A percentile compares a stretch with the other conserved stretches of the same genome.
Conservation (phyloP, 2,797 vertebrate genomes). For the Epinephelus coioides region DNA sequence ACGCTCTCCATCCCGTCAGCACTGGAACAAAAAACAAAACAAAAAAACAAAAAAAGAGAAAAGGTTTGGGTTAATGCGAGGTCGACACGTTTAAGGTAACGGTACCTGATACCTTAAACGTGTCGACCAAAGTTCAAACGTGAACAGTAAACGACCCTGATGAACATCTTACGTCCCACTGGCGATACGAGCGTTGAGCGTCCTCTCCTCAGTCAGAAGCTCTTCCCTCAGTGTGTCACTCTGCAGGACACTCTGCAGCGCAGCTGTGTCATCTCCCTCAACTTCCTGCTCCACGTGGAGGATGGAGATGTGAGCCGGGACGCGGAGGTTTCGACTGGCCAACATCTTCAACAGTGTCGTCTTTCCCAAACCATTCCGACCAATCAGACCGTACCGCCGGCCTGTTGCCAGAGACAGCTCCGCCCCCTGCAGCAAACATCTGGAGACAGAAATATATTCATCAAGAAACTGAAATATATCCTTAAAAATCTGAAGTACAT, state of each 20-base stretch:
- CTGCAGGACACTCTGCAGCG: constrained; percentile 94
- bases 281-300: constrained; percentile 98
- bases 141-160: no score
- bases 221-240: constrained; percentile 91
- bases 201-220: constrained; percentile 89
- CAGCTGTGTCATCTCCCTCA: constrained; percentile 91
- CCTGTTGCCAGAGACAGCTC: constrained; percentile 92
- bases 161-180: constrained; percentile 87
- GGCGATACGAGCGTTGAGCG: constrained; percentile 89
- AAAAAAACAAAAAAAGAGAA: no score
- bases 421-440: constrained; percentile 92
- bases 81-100: no score
- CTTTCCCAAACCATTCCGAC: constrained; percentile 96
- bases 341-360: constrained; percentile 97
- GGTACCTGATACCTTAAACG: no score
- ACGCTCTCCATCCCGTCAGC: constrained; percentile 90
- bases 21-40: constrained; percentile 71
- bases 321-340: constrained; percentile 91
- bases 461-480: not conserved
- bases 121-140: no score
- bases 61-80: no score
- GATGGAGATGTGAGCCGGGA: constrained; percentile 95
- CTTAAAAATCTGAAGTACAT: no score
- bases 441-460: constrained; percentile 47
- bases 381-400: constrained; percentile 94